Base-by-base conservation (phyloP, 2,113 vertebrate species). In the Loxodonta africana region DNA sequence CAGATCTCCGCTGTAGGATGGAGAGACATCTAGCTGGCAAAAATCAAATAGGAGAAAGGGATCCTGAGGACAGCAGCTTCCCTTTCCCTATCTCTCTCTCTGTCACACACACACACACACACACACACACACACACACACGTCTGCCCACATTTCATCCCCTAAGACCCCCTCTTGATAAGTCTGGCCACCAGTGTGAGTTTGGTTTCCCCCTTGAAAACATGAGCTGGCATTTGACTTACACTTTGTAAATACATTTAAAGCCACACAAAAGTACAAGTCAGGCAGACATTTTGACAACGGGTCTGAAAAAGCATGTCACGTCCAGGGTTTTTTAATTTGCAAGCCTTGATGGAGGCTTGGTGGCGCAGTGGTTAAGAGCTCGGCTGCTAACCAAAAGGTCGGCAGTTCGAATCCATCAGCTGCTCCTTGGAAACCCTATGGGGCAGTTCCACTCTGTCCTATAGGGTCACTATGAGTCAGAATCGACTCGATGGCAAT, bases 21-120 rank as follows among this genome's bases (percentile, higher is more conserved):
- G 71, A 83, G 76, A 77, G 62, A 83, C 44, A 33, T 48, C 83
- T n/a, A 41, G 53, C 26, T 83, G 81, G 90, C 88, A 28, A 46
- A 63, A 62, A 71, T 57, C 77, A 71, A 51, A n/a, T 21, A 6
- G 37, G 69, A 65, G 60, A 83, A 82, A 83, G 87, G 94, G 28
- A 76, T 93, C 69, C 76, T 87, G 76, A 90, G 94, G 84, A 92
- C 90, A 53, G 62, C 37, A 23, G 71, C 84, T 20, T 6, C 53
- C 6, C 8, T 10, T 20, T 5, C 14, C 28, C 26, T 26, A 41
- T 17, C 12, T 2, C 28, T 18, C 30, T 11, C 53, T 12, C 9
- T n/a, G n/a, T n/a, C 73, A 62, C 46, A 57, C 4, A n/a, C 44
- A n/a, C 46, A n/a, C 76, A 71, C 37, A 65, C 25, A 26, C 23